A percentile compares a stretch with the other conserved stretches of the same genome.
phyloP scores from a whole-genome alignment of 2,797 vertebrate species.

The Kryptopterus vitreolus region DNA sequence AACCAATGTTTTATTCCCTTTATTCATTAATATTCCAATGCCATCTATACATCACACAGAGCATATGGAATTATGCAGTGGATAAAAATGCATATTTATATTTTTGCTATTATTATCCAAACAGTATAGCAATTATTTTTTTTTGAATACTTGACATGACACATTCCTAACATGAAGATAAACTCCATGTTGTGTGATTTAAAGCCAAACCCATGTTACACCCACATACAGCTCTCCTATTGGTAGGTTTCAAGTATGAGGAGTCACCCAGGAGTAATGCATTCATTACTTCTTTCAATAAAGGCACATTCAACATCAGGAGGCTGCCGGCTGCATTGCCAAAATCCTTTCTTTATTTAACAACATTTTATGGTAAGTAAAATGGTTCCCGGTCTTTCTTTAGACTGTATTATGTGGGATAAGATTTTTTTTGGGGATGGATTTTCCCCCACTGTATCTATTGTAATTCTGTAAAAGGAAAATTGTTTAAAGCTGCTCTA shows the following conservation, averaged over 20 bases:
- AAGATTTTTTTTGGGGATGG: neutral
- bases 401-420: neutral
- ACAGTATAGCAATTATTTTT: too few species aligned
- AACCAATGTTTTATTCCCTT: neutral
- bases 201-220: neutral
- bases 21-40: neutral
- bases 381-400: neutral
- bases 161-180: neutral
- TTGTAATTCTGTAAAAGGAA: neutral
- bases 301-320: conserved; percentile 10
- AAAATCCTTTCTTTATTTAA: neutral
- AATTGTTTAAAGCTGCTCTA: neutral
- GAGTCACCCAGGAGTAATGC: neutral
- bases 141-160: neutral
- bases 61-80: neutral
- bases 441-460: neutral
- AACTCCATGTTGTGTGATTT: neutral
- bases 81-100: neutral
- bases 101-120: too few species aligned
- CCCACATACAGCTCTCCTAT: neutral
- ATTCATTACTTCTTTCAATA: too few species aligned
- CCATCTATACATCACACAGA: neutral
- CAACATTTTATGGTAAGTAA: conserved; percentile 11
- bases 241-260: conserved; percentile 18
- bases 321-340: neutral